Base-by-base conservation (phyloP, 2,888 invertebrate species). In the Morpho achilles region DNA sequence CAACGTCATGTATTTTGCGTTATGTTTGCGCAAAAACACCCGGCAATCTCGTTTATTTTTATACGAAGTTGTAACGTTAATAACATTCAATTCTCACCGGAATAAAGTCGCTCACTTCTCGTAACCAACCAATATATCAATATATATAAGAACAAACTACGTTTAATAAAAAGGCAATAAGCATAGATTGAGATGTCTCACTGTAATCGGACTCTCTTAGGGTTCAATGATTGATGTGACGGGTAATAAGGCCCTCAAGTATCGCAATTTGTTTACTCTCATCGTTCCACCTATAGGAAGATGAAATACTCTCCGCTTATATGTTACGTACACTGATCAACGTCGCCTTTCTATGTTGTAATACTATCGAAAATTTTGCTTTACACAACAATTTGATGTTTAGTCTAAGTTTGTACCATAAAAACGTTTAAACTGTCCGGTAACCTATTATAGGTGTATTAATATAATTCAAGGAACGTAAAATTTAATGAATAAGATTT, bases 221-320 rank as follows among this genome's bases (percentile, higher is more conserved):
- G 83, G 85, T 74, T 77, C 77, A 77, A 85, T 88, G 89, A 89
- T 89, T 84, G 87, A 89, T 89, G 87, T 82, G 88, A 86, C 86
- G 83, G 80, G 83, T 87, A 88, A 87, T 89, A 88, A 88, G 83
- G 78, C 79, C 76, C 80, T 76, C 84, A 86, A 88, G 87, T 80
- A 84, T 84, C 84, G 86, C 88, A 88, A 90, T 89, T 89, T 90
- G 89, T 88, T 88, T 88, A 84, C 87, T 85, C 86, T 87, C 82
- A 85, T 84, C 82, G 84, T 77, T 79, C 80, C 79, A 80, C 82
- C 82, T 80, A 80, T 83, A 77, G 77, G 75, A 75, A 41, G 51
- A 73, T 73, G 78, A 76, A 77, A 76, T 78, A 76, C 77, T 79
- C 74, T 76, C 75, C 74, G 80, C 78, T 78, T 1, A 16, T 16